A percentile compares a stretch with the other conserved stretches of the same genome.
Evolutionary conservation across 2,888 invertebrate genomes (phyloP).

Genomic region (Homarus gammarus): DNA sequence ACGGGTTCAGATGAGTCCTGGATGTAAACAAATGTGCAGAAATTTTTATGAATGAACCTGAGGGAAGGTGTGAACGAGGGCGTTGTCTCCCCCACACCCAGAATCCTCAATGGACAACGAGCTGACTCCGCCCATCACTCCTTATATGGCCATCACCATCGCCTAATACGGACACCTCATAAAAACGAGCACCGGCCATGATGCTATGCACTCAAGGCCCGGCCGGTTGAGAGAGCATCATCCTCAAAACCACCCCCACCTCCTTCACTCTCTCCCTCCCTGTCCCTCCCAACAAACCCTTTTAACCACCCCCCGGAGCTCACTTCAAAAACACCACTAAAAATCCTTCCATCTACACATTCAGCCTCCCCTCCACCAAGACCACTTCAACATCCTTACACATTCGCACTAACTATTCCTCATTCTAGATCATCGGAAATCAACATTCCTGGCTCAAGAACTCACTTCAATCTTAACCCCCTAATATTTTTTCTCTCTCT

Average conservation of each 20-base stretch:
- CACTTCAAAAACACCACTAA: too few relatives aligned
- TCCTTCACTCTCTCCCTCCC: constrained; percentile 17
- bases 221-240: background rate
- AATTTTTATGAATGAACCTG: constrained; percentile 34
- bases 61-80: constrained; percentile 25
- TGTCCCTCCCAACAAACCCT: background rate
- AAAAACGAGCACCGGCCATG: constrained; percentile 36
- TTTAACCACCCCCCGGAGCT: background rate
- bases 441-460: too few relatives aligned
- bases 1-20: constrained; percentile 3
- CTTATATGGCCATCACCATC: constrained; percentile 42
- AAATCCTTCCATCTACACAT: too few relatives aligned
- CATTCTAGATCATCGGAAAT: too few relatives aligned
- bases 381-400: too few relatives aligned
- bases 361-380: background rate
- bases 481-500: background rate
- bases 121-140: constrained; percentile 28
- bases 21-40: constrained; percentile 23
- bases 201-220: constrained; percentile 29
- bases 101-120: constrained; percentile 50
- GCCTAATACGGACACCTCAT: constrained; percentile 45
- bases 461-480: too few relatives aligned
- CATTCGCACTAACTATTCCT: too few relatives aligned
- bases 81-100: constrained; percentile 30
- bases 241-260: background rate